Evolutionary conservation across 2,797 vertebrate genomes (phyloP).

Genomic region (Darevskia nairensis): DNA sequence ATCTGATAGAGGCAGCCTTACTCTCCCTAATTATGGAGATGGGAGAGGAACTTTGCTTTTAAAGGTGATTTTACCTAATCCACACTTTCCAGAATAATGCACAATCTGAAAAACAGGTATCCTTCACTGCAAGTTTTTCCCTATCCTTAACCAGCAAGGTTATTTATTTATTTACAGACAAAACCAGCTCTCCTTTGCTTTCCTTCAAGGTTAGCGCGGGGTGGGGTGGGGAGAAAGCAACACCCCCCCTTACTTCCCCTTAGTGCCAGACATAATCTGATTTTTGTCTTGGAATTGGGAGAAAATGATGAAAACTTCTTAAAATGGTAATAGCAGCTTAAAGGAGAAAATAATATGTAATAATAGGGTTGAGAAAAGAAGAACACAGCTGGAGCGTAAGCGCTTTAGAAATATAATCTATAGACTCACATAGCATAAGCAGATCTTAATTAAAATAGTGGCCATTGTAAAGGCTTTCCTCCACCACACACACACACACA

Average conservation of each 20-base stretch:
- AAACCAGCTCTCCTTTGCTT: background rate
- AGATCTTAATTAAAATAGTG: conserved; percentile 56
- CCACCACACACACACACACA: background rate
- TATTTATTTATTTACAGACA: conserved; percentile 8
- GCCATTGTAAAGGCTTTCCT: conserved; percentile 38
- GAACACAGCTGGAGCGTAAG: conserved; percentile 58
- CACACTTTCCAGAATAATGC: too few species aligned
- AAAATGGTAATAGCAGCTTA: conserved; percentile 64
- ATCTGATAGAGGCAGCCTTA: too few species aligned
- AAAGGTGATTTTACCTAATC: too few species aligned
- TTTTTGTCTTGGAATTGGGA: conserved; percentile 62
- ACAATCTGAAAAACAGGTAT: too few species aligned
- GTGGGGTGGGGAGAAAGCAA: conserved; percentile 34
- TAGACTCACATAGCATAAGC: conserved; percentile 42
- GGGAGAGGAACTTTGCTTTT: too few species aligned
- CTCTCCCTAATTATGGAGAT: too few species aligned
- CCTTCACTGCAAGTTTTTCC: background rate
- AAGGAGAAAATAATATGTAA: conserved; percentile 62
- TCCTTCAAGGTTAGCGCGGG: conserved; percentile 24
- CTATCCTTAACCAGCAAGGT: background rate
- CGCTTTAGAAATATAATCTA: conserved; percentile 57
- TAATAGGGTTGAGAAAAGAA: conserved; percentile 55
- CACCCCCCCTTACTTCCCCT: background rate
- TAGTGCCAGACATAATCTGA: conserved; percentile 48
- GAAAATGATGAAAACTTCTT: conserved; percentile 54